Conservation (phyloP, 2,797 vertebrate genomes). For the Tragopan temminckii region DNA sequence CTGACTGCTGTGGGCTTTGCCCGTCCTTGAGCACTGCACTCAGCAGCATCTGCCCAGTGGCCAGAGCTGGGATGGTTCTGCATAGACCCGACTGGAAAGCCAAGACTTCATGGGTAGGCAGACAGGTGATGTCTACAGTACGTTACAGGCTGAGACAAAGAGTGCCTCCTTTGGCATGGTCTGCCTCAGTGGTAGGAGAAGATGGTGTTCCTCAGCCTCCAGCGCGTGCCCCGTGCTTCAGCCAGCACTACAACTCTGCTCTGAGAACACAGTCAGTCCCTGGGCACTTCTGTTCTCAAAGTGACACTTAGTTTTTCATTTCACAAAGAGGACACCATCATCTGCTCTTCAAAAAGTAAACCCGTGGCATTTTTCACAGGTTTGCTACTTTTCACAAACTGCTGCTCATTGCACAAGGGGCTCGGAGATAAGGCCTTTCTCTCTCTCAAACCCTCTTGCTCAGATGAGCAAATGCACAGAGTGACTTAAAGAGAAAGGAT, state of each 20-base stretch:
- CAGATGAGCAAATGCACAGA: background rate
- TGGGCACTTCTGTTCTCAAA: background rate
- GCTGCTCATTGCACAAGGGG: slow-evolving; percentile 30
- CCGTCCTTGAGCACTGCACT: background rate
- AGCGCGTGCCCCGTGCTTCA: accelerated
- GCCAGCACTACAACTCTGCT: background rate
- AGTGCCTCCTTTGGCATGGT: background rate
- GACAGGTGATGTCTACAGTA: background rate
- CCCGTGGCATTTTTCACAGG: slow-evolving; percentile 71
- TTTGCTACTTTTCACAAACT: slow-evolving; percentile 77
- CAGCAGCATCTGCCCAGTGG: background rate
- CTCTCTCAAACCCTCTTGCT: background rate
- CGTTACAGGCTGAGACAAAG: background rate
- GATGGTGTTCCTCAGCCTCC: accelerated
- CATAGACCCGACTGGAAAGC: background rate
- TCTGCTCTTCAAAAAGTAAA: slow-evolving; percentile 66
- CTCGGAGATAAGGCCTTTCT: background rate
- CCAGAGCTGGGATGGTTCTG: accelerated
- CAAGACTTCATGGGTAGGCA: background rate
- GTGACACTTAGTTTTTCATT: background rate
- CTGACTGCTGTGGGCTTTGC: background rate
- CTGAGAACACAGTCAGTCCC: background rate
- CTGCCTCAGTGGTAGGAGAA: background rate
- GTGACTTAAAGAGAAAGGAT: slow-evolving; percentile 7
- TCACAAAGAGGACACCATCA: slow-evolving; percentile 18